phyloP scores from a whole-genome alignment of 2,888 invertebrate genomes.

The Diplazon laetatorius region DNA sequence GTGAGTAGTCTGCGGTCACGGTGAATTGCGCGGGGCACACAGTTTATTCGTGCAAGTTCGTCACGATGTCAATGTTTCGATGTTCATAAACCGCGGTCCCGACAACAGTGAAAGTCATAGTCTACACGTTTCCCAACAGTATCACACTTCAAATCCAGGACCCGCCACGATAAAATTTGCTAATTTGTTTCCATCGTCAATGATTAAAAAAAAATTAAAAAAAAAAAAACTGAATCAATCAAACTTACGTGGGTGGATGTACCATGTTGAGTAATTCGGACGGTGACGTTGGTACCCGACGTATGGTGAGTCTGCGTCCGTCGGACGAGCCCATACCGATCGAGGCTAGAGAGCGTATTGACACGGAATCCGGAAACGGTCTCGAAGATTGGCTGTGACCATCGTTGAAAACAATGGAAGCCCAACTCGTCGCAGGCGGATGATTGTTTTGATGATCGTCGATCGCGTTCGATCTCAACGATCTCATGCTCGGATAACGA shows the following conservation, averaged over 20 bases:
- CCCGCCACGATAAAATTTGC: too few species aligned
- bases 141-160: too few species aligned
- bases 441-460: slow-evolving; percentile 75
- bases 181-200: too few species aligned
- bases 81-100: slow-evolving; percentile 33
- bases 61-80: slow-evolving; percentile 49
- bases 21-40: slow-evolving; percentile 49
- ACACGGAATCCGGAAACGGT: slow-evolving; percentile 86
- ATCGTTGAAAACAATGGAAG: slow-evolving; percentile 86
- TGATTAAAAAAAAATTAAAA: too few species aligned
- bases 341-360: slow-evolving; percentile 91
- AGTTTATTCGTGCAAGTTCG: not conserved
- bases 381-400: slow-evolving; percentile 84
- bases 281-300: slow-evolving; percentile 92
- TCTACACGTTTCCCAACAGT: slow-evolving; percentile 3
- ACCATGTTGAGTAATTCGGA: slow-evolving; percentile 93
- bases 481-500: slow-evolving; percentile 76
- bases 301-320: slow-evolving; percentile 92
- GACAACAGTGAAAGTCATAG: slow-evolving; percentile 56
- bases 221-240: too few species aligned
- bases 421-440: slow-evolving; percentile 75
- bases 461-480: slow-evolving; percentile 74
- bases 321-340: slow-evolving; percentile 95
- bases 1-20: slow-evolving; percentile 52
- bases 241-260: slow-evolving; percentile 91